Evolutionary conservation across 2,113 vertebrate species (phyloP).

Genomic region (Dasyprocta punctata): DNA sequence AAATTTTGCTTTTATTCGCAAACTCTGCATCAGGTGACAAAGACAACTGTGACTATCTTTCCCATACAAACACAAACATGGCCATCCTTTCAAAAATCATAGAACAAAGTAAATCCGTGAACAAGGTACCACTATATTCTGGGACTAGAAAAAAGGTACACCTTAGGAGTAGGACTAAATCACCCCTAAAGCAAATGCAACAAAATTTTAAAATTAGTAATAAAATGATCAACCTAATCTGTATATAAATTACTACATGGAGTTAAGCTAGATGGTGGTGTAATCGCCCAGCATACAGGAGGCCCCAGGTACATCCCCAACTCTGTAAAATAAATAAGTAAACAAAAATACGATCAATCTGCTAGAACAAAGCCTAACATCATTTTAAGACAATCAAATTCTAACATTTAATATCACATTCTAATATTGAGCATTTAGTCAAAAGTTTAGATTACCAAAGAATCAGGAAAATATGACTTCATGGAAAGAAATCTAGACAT

Average conservation of each 20-base stretch:
- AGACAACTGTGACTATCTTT: not conserved
- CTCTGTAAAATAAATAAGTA: not conserved
- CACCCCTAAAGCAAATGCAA: not conserved
- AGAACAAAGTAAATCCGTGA: not conserved
- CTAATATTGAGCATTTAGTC: not conserved
- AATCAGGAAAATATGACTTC: not conserved
- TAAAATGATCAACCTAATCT: not conserved
- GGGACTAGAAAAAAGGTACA: not conserved
- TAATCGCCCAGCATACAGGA: not conserved
- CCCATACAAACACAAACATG: not conserved
- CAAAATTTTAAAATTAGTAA: not conserved
- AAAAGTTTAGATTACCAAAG: slow-evolving; percentile 40
- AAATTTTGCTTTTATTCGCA: not conserved
- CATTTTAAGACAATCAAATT: not conserved
- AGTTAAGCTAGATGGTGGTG: not conserved
- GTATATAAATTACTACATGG: not conserved
- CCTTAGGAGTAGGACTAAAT: not conserved
- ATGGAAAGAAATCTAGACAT: not conserved
- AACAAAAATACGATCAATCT: not conserved
- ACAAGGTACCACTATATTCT: not conserved
- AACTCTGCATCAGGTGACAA: not conserved
- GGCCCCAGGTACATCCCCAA: not conserved
- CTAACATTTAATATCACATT: slow-evolving; percentile 8
- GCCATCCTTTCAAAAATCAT: not conserved
- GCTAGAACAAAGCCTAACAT: not conserved